These are phyloP conservation scores for Ciona savignyi DNA, from an alignment of 23 tunicate species.

Conservation along the genomic window DNA sequence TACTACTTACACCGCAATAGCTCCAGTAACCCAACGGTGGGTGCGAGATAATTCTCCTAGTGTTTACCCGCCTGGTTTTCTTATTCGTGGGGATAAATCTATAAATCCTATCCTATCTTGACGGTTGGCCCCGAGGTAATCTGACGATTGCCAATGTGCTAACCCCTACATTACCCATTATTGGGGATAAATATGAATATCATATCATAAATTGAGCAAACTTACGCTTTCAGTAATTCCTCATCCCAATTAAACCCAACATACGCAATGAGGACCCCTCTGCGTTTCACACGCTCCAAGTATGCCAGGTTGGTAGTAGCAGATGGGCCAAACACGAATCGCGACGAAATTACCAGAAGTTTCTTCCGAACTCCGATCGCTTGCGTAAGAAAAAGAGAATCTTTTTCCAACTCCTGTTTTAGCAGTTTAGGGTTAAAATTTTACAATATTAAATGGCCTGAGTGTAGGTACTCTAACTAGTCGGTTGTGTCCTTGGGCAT, in stretches of 20 bases:
- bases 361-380: conserved; percentile 20
- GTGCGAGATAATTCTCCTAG: too few species aligned
- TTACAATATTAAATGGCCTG: too few species aligned
- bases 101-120: too few species aligned
- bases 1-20: not conserved
- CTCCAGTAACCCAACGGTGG: too few species aligned
- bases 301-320: not conserved
- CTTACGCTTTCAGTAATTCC: conserved; percentile 3
- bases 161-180: too few species aligned
- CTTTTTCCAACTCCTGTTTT: conserved; percentile 24
- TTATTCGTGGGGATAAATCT: too few species aligned
- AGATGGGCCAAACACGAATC: conserved; percentile 3
- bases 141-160: too few species aligned
- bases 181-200: not conserved
- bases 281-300: conserved; percentile 8
- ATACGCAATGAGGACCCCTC: conserved; percentile 12
- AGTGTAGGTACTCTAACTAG: too few species aligned
- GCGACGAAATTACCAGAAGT: conserved; percentile 19
- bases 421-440: too few species aligned
- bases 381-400: conserved; percentile 18
- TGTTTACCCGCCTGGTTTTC: too few species aligned
- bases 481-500: too few species aligned
- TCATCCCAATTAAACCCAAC: conserved; percentile 26
- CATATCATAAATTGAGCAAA: not conserved
- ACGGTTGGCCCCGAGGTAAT: too few species aligned